Conservation (phyloP, 2,113 vertebrate species). For the Apeltes quadracus region DNA sequence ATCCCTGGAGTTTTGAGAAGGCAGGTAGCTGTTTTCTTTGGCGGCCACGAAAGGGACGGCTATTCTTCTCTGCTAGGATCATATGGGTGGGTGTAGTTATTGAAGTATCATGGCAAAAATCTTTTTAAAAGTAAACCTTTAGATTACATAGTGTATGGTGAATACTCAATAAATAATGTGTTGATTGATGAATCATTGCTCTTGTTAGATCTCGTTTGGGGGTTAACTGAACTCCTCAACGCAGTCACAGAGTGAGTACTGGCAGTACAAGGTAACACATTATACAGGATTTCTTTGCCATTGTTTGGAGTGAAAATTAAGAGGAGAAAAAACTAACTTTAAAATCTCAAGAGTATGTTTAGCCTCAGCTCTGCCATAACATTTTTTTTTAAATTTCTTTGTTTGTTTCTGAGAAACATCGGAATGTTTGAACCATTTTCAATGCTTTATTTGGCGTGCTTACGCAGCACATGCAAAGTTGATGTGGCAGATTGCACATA, state of each 20-base stretch:
- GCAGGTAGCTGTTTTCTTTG: conserved; percentile 50
- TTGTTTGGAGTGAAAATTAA: background rate
- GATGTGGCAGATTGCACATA: conserved; percentile 31
- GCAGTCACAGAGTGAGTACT: conserved; percentile 21
- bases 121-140: background rate
- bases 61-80: conserved; percentile 44
- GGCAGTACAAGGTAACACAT: conserved; percentile 22
- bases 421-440: conserved; percentile 11
- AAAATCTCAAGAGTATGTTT: conserved; percentile 5
- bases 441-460: conserved; percentile 12
- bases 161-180: conserved; percentile 2
- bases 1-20: conserved; percentile 44
- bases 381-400: background rate
- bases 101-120: background rate
- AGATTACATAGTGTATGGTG: background rate
- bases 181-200: background rate
- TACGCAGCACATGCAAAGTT: conserved; percentile 31
- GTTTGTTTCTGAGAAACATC: conserved; percentile 10
- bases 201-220: background rate
- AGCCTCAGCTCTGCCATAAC: background rate
- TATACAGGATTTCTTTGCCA: conserved; percentile 4
- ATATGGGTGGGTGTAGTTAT: background rate
- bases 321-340: background rate
- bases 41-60: conserved; percentile 42
- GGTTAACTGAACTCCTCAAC: conserved; percentile 21